These are phyloP conservation scores for Leptinotarsa rubiginosa DNA, from an alignment of 2,888 invertebrate species.

Conservation along the genomic window DNA sequence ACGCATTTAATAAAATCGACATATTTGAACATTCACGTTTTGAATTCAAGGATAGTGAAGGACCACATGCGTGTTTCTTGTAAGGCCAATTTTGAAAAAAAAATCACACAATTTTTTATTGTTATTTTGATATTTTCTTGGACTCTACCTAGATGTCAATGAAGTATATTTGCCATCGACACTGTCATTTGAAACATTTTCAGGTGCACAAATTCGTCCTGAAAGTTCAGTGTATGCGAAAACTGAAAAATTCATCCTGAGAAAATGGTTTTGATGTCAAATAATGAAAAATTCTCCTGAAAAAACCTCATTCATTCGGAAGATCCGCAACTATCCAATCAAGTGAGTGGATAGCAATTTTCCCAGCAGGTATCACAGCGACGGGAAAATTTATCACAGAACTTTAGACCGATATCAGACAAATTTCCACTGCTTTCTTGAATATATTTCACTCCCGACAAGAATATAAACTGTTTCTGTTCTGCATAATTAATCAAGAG, in stretches of 20 bases:
- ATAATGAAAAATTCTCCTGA: neutral
- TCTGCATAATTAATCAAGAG: constrained; percentile 17
- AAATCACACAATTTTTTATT: no score
- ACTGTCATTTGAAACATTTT: no score
- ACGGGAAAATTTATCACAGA: constrained; percentile 12
- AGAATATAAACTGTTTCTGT: constrained; percentile 7
- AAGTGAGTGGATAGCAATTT: neutral
- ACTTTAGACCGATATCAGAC: constrained; percentile 12
- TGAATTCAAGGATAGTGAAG: no score
- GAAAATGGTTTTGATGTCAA: neutral
- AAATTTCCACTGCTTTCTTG: constrained; percentile 9
- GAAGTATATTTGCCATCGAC: no score
- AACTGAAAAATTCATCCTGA: neutral
- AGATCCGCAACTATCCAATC: neutral
- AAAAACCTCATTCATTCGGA: neutral
- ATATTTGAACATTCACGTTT: no score
- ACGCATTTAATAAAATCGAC: neutral
- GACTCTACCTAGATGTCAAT: no score
- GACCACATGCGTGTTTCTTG: neutral
- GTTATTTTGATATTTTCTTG: no score
- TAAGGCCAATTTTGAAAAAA: no score
- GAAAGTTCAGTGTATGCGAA: neutral
- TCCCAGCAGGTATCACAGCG: constrained; percentile 10
- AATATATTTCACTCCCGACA: constrained; percentile 7
- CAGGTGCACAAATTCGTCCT: no score